Conservation (phyloP, 2,888 invertebrate genomes). For the Elaeidobius kamerunicus region DNA sequence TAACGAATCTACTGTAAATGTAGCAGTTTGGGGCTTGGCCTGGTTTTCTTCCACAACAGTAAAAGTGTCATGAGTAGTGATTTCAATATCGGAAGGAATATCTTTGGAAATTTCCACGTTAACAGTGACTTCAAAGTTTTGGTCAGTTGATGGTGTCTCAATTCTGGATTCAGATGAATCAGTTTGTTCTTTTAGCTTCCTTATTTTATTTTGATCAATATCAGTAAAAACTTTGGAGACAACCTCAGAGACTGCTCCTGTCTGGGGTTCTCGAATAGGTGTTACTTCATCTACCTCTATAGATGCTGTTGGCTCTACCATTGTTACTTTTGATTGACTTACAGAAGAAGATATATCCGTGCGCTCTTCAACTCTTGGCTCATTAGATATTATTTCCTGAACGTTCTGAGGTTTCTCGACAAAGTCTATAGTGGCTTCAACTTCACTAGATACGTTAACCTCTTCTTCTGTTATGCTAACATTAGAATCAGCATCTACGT, state of each 20-base stretch:
- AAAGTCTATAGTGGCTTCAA: no score
- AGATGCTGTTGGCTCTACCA: no score
- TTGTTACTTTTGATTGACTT: no score
- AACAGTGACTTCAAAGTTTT: conserved; percentile 34
- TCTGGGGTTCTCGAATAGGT: not conserved
- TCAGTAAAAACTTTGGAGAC: conserved; percentile 23
- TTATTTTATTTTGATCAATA: conserved; percentile 23
- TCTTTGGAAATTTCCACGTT: conserved; percentile 33
- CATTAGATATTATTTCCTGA: no score
- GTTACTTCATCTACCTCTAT: not conserved
- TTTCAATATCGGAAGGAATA: conserved; percentile 35
- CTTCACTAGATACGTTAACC: no score
- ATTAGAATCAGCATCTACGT: no score
- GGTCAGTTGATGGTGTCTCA: conserved; percentile 32
- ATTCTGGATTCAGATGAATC: conserved; percentile 30
- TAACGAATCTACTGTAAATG: conserved; percentile 40
- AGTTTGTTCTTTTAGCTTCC: conserved; percentile 14
- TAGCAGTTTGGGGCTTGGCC: conserved; percentile 27
- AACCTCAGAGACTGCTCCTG: conserved; percentile 18
- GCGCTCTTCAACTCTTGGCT: no score
- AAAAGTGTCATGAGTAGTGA: conserved; percentile 35
- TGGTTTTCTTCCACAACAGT: conserved; percentile 29
- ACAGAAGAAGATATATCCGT: no score
- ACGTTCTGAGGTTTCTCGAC: no score
- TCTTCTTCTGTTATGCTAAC: no score